Base-by-base conservation (phyloP, 2,113 vertebrate genomes). In the Lepidothrix coronata region DNA sequence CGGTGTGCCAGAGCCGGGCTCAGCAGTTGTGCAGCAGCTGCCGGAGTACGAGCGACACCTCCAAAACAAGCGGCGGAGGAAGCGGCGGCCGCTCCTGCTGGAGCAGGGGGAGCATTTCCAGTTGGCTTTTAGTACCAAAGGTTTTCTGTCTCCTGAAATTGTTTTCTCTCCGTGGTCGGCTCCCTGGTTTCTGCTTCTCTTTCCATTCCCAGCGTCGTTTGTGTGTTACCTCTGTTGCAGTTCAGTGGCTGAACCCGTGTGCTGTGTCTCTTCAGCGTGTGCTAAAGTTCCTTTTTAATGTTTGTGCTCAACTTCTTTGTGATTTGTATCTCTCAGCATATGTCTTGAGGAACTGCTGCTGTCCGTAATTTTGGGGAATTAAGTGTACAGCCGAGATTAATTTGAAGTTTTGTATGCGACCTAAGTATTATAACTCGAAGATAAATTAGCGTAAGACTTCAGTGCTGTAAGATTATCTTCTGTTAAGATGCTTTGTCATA, bases 401-500 rank as follows among this genome's bases (percentile, higher is more conserved):
- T 0, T 66, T 66, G 48, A 65, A 95, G 43, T 93, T 79, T 4
- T 48, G 21, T 43, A 12, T 41, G 37, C 30, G 48, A 44, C 63
- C 77, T 70, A 12, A 16, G 2, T 63, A 1, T 63, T 51, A 15
- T 20, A 74, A 27, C 31, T 54, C 5, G 33, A 9, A 59, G 63
- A 44, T 70, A 43, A 75, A 74, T 63, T 16, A n/a, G 8, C 4
- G 0, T 73, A 25, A 55, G 88, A 33, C 44, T 49, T 67, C 1
- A 13, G 43, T 91, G 83, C 48, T 84, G 21, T 81, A 31, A 81
- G 52, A 35, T 81, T 92, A 81, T 61, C 52, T 44, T 55, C 46
- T 77, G 55, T 91, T 96, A 95, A 92, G 94, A 94, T 96, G 96
- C 95, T 96, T 96, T 96, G 96, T 96, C 95, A 97, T 96, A 95